Evolutionary conservation across 1,140 invertebrate genomes (phyloP), one percentile per base, ranked within the genome.

Genomic region (Drosophila micromelanica): DNA sequence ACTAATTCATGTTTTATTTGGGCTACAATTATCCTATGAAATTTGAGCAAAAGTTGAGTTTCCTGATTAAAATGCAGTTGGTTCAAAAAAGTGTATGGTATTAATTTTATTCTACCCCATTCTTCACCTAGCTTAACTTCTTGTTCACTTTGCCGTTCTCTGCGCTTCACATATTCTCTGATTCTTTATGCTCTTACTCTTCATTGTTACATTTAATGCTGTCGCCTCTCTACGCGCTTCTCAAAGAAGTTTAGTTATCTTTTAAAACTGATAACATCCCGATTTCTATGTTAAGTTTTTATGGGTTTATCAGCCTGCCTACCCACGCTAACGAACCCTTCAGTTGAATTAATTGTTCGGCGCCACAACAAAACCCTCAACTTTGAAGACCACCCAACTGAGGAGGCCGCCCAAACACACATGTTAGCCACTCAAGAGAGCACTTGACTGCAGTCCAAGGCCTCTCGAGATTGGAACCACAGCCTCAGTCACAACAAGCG

Each of bases 401-500:
- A 23, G 12, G 7, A n/a, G n/a, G n/a, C n/a, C 12, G 12, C 35
- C 2, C 37, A 6, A 17, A 30, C 9, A 8, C 32, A 27, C 37
- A 37, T 74, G 42, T 56, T 48, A 13, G 38, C 49, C 49, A 76
- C 75, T 78, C 75, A 42, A 78, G 51, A 40, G 62, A 38, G 69
- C 62, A 80, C 74, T 72, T 68, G 57, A 74, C 61, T 63, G 15
- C 46, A 37, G 57, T 62, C 64, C 64, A 61, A 62, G 71, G 64
- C 75, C 77, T 48, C 73, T 85, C 52, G 42, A 82, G 71, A 69
- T 65, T 71, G 51, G 17, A 49, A 42, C 42, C 30, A 20, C 77
- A 82, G 79, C 74, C 70, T 81, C 78, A 68, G 23, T 27, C 68
- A 55, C 64, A 65, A 73, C 60, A 78, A 78, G 62, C 67, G 20